phyloP scores from a whole-genome alignment of 1,140 invertebrate species.

The Panagrolaimus sp. region DNA sequence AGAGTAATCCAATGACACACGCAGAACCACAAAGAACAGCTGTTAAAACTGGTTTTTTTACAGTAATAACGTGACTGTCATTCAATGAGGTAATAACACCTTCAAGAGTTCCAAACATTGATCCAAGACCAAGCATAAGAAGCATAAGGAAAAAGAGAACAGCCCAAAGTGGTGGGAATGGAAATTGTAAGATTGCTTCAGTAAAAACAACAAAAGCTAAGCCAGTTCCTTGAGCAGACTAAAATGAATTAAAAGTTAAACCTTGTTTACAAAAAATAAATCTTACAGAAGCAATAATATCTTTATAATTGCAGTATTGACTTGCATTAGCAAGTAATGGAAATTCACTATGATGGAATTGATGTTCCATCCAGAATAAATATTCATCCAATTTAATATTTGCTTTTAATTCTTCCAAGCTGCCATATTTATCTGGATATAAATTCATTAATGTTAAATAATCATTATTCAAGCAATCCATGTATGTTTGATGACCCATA shows the following conservation, averaged over 20 bases:
- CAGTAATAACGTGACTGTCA: conserved; percentile 78
- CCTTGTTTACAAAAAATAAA: neutral
- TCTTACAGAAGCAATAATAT: conserved; percentile 49
- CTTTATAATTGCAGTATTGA: conserved; percentile 43
- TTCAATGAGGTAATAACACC: conserved; percentile 87
- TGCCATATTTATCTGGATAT: conserved; percentile 38
- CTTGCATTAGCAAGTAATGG: conserved; percentile 36
- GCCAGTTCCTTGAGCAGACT: conserved; percentile 86
- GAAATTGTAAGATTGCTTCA: conserved; percentile 80
- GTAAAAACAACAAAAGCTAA: conserved; percentile 85
- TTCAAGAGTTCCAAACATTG: conserved; percentile 84
- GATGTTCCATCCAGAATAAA: conserved; percentile 31
- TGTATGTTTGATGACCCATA: conserved; percentile 77
- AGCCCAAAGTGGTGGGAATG: conserved; percentile 82
- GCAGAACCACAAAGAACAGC: conserved; percentile 74
- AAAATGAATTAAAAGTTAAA: conserved; percentile 38
- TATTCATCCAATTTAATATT: conserved; percentile 46
- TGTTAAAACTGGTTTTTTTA: conserved; percentile 79
- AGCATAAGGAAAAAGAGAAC: conserved; percentile 88
- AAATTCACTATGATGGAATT: conserved; percentile 42
- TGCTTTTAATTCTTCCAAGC: conserved; percentile 40
- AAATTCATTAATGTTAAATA: conserved; percentile 42
- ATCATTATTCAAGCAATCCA: conserved; percentile 64
- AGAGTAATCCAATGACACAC: conserved; percentile 76
- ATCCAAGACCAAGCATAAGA: conserved; percentile 77